Evolutionary conservation across 2,113 vertebrate species (phyloP), one percentile per base, ranked within the genome.

Genomic region (Aptenodytes forsteri): DNA sequence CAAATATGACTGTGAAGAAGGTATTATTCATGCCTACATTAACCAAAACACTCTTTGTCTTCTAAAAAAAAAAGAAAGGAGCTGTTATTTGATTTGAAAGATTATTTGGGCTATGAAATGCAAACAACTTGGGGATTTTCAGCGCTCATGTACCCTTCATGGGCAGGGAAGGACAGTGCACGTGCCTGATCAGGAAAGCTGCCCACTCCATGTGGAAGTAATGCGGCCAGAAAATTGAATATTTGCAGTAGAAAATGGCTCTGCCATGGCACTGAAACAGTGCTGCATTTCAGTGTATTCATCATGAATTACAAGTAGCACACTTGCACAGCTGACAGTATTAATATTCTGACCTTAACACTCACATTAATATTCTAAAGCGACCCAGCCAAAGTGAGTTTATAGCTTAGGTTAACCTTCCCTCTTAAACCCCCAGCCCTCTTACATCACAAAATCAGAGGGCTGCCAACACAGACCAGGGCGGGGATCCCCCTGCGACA

Each of bases 1-100:
- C 36, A 96, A 94, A 91, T 94, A 92, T 15, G 85, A 62, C 87
- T 91, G 58, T 78, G 85, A 66, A 90, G 94, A 95, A 90, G 32
- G 76, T 96, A 86, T 93, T 96, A 89, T 92, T 96, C 87, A 83
- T 92, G 70, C 34, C 70, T 47, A 80, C 29, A 40, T 87, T 76
- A 83, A 96, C 23, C 16, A 81, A 93, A 97, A 47, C n/a, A 67
- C 27, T 84, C 23, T 59, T 83, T 52, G 75, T 78, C 58, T 71
- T 83, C 19, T 30, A 17, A 47, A 81, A 64, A 54, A 50, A 29
- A 32, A 3, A 16, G 54, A 38, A 30, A 47, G 4, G 29, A 80
- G 8, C 59, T 49, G 13, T 22, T 94, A 52, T 46, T 95, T 90
- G 42, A 72, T 80, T 93, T 80, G 26, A 73, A 93, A 92, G 36